Evolutionary conservation across 2,888 invertebrate genomes (phyloP), one percentile per base, ranked within the genome.

Genomic region (Chalcis sispes): DNA sequence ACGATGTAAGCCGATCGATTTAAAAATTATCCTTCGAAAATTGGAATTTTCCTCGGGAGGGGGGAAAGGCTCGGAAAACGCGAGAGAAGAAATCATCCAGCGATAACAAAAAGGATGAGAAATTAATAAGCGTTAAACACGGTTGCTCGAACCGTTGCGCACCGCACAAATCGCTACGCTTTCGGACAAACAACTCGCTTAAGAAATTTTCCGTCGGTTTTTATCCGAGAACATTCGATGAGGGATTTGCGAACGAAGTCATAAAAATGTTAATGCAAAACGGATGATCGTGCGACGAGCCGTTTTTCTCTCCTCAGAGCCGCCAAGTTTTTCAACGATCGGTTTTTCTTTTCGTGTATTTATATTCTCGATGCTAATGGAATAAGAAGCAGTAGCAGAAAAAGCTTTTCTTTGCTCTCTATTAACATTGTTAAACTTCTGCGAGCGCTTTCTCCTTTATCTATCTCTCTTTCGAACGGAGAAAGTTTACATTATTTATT

Each of bases 181-280:
- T n/a, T n/a, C n/a, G n/a, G n/a, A n/a, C n/a, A n/a, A n/a, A n/a
- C n/a, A n/a, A n/a, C n/a, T n/a, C n/a, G n/a, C n/a, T n/a, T n/a
- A n/a, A n/a, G n/a, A n/a, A n/a, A n/a, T n/a, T n/a, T n/a, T n/a
- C n/a, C n/a, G n/a, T n/a, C n/a, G n/a, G n/a, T n/a, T n/a, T n/a
- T n/a, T n/a, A 29, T 29, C 10, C 65, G 23, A 36, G 50, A 59
- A 52, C 13, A 61, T 64, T 67, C 78, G 64, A 15, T 66, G 59
- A 59, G 40, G 48, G 48, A 23, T 66, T 65, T 36, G 59, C 65
- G 50, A 50, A 25, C 48, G 58, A 36, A 72, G 65, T 72, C 65
- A 66, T 72, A 72, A 72, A 66, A 72, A 72, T 72, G 65, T 58
- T 66, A 65, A 72, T 72, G 65, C 72, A 65, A 48, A 40, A 56